Conservation (phyloP, 2,797 vertebrate species). For the Bradypodion pumilum region DNA sequence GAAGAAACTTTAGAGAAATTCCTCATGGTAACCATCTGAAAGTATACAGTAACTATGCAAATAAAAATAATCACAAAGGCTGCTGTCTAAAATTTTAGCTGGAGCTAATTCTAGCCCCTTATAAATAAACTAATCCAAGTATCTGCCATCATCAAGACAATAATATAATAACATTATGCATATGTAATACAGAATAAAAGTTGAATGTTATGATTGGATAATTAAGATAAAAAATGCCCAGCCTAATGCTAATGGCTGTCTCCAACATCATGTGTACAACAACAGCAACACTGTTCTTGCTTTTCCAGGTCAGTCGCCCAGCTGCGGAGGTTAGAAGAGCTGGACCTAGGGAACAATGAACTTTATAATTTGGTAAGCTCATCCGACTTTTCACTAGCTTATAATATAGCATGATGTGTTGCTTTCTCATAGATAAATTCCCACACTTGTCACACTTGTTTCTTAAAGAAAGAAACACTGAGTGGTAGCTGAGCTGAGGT, state of each 20-base stretch:
- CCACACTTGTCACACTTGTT: not conserved
- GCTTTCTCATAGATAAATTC: not conserved
- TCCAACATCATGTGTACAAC: not conserved
- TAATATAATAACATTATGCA: no score
- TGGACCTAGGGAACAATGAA: conserved; percentile 98
- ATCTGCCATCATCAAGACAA: no score
- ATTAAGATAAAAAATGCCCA: not conserved
- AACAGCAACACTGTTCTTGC: conserved; percentile 2
- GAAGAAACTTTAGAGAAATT: no score
- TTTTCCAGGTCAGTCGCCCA: conserved; percentile 88
- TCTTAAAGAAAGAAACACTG: not conserved
- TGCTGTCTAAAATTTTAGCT: no score
- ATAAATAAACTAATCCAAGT: no score
- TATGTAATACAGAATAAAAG: no score
- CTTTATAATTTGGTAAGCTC: conserved; percentile 89
- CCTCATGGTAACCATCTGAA: no score
- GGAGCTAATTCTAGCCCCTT: no score
- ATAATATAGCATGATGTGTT: not conserved
- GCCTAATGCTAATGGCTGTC: not conserved
- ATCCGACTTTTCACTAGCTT: not conserved
- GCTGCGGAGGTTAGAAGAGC: conserved; percentile 93
- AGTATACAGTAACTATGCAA: no score
- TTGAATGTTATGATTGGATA: not conserved
- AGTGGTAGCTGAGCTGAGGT: not conserved
- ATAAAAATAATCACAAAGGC: no score